Base-by-base conservation (phyloP, 2,113 vertebrate genomes). In the Pungitius pungitius region DNA sequence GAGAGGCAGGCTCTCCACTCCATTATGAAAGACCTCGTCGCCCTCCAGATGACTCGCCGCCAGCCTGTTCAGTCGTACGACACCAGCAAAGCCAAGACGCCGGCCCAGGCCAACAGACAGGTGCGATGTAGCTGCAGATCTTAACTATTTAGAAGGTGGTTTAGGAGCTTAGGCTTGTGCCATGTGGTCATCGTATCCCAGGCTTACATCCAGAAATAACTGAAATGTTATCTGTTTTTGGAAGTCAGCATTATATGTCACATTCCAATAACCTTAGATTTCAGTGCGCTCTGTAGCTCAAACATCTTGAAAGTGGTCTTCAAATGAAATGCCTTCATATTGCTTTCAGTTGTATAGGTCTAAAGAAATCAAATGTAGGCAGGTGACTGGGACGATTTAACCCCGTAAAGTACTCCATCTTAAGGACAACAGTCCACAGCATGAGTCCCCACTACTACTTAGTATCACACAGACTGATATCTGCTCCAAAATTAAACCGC, bases 11-110 rank as follows among this genome's bases (percentile, higher is more conserved):
- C 97, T 87, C 94, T 99, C 88, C 95, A 99, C 88, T 99, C 97
- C n/a, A 99, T 99, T 88, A 98, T 99, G 97, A 99, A 99, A 93
- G 97, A 99, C 93, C 94, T 99, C 93, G 97, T 97, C 65, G 97
- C 97, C 1, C 95, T 99, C 57, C 95, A 98, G 93, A 98, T 98
- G 96, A 93, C 95, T 79, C 92, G 96, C 62, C 95, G 96, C 24
- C 94, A 96, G 88, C 93, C 96, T 3, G 82, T 93, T 74, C 66
- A 93, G 59, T 90, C 94, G 0, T 95, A 94, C 33, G 96, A 97
- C 67, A 93, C 93, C 70, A 92, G 95, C 87, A 98, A 96, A 92
- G 92, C 83, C 30, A 97, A 97, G 87, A 93, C 95, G 66, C 43
- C 88, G 79, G 92, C 83, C 69, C 92, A 90, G 91, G 88, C 91